These are phyloP conservation scores for Scolopax rusticola DNA, from an alignment of 2,797 vertebrate species.

Conservation along the genomic window DNA sequence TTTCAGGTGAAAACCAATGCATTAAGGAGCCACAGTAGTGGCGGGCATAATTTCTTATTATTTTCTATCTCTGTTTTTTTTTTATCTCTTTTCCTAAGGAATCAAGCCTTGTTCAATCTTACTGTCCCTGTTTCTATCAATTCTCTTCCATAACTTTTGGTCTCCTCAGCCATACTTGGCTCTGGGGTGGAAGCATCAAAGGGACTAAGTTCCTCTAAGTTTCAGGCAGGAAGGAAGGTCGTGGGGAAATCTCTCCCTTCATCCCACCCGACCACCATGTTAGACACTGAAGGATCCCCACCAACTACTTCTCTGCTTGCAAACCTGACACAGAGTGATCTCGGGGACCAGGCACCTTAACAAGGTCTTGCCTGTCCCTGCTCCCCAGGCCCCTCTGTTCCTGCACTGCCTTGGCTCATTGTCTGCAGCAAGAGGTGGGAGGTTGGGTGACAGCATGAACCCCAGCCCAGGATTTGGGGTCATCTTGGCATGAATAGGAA, in stretches of 20 bases:
- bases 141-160: background rate
- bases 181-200: background rate
- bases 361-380: background rate
- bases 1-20: background rate
- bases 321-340: rapidly evolving
- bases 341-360: background rate
- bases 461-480: background rate
- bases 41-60: too few species aligned
- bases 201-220: background rate
- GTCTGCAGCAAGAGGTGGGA: background rate
- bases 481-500: background rate
- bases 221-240: background rate
- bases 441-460: rapidly evolving
- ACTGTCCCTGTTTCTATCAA: background rate
- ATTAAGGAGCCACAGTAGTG: background rate
- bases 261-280: background rate
- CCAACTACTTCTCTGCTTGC: background rate
- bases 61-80: background rate
- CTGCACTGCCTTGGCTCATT: background rate
- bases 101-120: background rate
- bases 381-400: background rate
- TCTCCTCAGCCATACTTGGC: background rate
- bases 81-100: background rate
- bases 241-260: background rate
- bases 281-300: background rate